Percentiles rank a stretch among this genome's conserved stretches.
These are phyloP conservation scores for Lanius collurio DNA, from an alignment of 2,113 vertebrate genomes.

Conservation along the genomic window DNA sequence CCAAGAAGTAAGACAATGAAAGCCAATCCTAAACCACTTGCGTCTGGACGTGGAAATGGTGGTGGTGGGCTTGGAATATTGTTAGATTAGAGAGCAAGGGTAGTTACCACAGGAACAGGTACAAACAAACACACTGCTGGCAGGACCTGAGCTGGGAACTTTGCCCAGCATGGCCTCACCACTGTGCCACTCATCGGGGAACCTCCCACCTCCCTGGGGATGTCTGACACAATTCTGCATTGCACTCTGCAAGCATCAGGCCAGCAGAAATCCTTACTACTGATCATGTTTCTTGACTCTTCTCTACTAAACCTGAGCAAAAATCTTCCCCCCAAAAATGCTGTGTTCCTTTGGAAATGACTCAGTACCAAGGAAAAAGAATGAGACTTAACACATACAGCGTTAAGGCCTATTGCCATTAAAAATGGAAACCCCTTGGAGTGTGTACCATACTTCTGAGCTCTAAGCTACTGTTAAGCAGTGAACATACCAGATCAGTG, in stretches of 20 bases:
- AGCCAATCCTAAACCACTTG: neutral
- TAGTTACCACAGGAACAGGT: neutral
- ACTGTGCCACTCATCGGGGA: neutral
- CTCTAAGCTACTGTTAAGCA: neutral
- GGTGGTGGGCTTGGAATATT: neutral
- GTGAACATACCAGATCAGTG: neutral
- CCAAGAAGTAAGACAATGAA: neutral
- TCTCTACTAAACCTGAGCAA: neutral
- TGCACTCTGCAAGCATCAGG: neutral
- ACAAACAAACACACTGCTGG: neutral
- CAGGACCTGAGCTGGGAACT: neutral
- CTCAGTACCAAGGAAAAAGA: neutral
- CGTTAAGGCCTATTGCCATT: slow-evolving; percentile 9
- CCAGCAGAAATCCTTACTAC: neutral
- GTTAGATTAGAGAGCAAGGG: neutral
- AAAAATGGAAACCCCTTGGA: neutral
- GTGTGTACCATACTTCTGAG: neutral
- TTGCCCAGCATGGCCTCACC: neutral
- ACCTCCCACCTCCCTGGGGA: neutral
- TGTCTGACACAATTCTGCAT: neutral
- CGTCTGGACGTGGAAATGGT: neutral
- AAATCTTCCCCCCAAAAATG: rapidly evolving
- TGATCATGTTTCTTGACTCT: neutral
- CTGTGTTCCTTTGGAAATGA: neutral
- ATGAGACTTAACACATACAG: neutral